These are phyloP conservation scores for Hoplodrina blanda DNA, from an alignment of 2,888 invertebrate genomes.

Conservation along the genomic window DNA sequence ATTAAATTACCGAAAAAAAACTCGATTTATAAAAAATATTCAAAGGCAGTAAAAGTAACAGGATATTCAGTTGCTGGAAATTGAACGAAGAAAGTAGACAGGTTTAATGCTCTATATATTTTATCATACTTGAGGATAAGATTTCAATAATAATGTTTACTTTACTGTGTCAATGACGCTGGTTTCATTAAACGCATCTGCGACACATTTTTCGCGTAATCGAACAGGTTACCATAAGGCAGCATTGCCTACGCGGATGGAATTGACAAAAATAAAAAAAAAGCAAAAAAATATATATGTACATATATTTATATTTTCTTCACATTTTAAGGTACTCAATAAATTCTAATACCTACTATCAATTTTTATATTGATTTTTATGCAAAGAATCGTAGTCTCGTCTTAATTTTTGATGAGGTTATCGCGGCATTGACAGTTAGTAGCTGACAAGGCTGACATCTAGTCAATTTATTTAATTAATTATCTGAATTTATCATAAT, in stretches of 20 bases:
- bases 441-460: background rate
- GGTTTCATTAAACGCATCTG: background rate
- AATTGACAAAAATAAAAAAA: too few relatives aligned
- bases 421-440: conserved; percentile 15
- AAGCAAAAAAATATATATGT: too few relatives aligned
- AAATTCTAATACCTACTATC: background rate
- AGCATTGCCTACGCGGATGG: too few relatives aligned
- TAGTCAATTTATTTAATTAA: conserved; percentile 6
- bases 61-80: conserved; percentile 26
- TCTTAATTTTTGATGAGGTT: background rate
- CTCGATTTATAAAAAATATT: conserved; percentile 17
- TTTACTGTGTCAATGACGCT: background rate
- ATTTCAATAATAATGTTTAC: background rate
- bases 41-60: conserved; percentile 30
- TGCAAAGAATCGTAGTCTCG: background rate
- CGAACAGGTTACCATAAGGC: background rate
- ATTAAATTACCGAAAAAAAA: conserved; percentile 1
- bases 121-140: background rate
- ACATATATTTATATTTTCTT: too few relatives aligned
- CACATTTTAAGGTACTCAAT: background rate
- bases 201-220: too few relatives aligned
- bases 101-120: conserved; percentile 8
- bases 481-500: conserved; percentile 14
- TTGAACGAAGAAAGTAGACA: conserved; percentile 28
- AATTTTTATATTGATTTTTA: background rate